A percentile compares a stretch with the other conserved stretches of the same genome.
These are phyloP conservation scores for Arge pagana DNA, from an alignment of 2,888 invertebrate species.

Conservation along the genomic window DNA sequence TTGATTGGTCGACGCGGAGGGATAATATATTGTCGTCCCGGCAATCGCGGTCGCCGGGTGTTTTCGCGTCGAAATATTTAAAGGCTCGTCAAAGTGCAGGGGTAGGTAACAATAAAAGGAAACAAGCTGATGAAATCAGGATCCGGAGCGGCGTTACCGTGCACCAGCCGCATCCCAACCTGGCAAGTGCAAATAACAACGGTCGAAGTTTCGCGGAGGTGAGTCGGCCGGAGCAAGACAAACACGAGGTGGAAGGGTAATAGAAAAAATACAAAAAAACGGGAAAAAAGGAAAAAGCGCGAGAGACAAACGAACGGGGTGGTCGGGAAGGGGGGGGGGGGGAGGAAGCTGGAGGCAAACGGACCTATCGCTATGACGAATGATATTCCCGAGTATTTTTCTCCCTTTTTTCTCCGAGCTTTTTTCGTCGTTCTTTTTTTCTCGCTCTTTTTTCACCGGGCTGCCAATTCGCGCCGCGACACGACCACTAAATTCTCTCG, in stretches of 20 bases:
- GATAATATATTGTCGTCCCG: conserved; percentile 49
- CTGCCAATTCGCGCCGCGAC: conserved; percentile 27
- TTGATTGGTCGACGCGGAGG: conserved; percentile 49
- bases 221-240: neutral
- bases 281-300: neutral
- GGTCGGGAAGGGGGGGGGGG: neutral
- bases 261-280: neutral
- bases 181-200: no score
- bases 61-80: conserved; percentile 51
- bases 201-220: neutral
- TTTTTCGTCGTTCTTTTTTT: conserved; percentile 17
- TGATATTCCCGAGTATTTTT: conserved; percentile 26
- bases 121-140: conserved; percentile 55
- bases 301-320: neutral
- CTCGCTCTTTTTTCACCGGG: conserved; percentile 23
- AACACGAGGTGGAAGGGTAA: neutral
- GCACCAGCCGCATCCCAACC: neutral
- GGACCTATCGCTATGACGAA: conserved; percentile 19
- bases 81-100: conserved; percentile 45
- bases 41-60: neutral
- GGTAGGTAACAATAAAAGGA: conserved; percentile 55
- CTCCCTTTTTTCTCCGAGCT: conserved; percentile 19
- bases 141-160: conserved; percentile 12
- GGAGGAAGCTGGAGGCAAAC: conserved; percentile 12
- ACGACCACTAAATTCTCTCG: conserved; percentile 27